phyloP scores from a whole-genome alignment of 2,113 vertebrate genomes.

The Melanerpes formicivorus region DNA sequence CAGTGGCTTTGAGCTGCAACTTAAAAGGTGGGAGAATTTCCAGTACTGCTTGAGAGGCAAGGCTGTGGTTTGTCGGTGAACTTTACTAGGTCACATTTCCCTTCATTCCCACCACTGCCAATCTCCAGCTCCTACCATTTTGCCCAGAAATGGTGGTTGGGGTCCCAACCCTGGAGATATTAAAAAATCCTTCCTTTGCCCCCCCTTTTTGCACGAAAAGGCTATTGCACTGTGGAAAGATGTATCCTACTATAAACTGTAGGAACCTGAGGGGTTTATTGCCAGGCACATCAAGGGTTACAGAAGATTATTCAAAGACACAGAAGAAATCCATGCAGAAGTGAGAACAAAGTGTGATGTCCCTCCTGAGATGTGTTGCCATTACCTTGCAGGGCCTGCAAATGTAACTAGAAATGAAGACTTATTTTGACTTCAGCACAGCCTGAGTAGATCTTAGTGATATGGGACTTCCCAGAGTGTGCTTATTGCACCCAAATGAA shows the following conservation, averaged over 20 bases:
- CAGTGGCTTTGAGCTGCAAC: neutral
- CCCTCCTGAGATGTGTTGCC: neutral
- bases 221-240: neutral
- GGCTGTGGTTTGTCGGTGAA: neutral
- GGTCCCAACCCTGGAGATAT: too few species aligned
- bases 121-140: neutral
- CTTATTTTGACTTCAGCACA: conserved; percentile 23
- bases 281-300: neutral
- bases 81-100: neutral
- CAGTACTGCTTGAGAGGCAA: neutral
- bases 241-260: neutral
- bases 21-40: neutral
- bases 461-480: neutral
- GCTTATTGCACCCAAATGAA: conserved; percentile 1
- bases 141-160: neutral
- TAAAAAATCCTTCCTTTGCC: neutral
- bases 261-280: neutral
- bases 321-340: neutral
- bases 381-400: neutral
- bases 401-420: neutral
- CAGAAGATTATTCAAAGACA: neutral
- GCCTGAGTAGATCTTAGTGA: conserved; percentile 9
- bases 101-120: neutral
- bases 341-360: neutral
- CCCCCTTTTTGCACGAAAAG: neutral